A percentile compares a stretch with the other conserved stretches of the same genome.
These are phyloP conservation scores for Volucella inanis DNA, from an alignment of 2,888 invertebrate genomes.

Conservation along the genomic window DNA sequence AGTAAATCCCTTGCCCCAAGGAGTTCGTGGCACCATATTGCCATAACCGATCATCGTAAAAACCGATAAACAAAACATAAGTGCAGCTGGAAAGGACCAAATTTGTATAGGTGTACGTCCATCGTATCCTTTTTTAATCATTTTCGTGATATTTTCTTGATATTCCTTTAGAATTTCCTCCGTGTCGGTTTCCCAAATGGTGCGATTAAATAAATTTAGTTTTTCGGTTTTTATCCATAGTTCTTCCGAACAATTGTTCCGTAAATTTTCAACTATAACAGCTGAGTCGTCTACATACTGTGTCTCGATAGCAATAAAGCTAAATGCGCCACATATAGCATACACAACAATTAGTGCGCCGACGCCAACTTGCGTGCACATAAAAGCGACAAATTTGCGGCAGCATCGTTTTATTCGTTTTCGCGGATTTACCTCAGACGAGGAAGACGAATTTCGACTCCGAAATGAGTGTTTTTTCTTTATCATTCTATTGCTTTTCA, in stretches of 20 bases:
- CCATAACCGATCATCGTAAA: conserved; percentile 97
- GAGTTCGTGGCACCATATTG: conserved; percentile 91
- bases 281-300: conserved; percentile 84
- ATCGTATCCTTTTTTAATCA: conserved; percentile 88
- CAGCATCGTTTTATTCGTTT: conserved; percentile 93
- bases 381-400: conserved; percentile 93
- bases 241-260: conserved; percentile 85
- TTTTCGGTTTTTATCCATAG: conserved; percentile 88
- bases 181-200: conserved; percentile 86
- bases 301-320: conserved; percentile 91
- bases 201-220: conserved; percentile 88
- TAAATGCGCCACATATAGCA: conserved; percentile 92
- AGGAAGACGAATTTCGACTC: conserved; percentile 86
- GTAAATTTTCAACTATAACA: conserved; percentile 84
- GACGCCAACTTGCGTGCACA: conserved; percentile 96
- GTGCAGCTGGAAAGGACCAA: conserved; percentile 94
- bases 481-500: conserved; percentile 43
- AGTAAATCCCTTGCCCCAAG: conserved; percentile 92
- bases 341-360: conserved; percentile 94
- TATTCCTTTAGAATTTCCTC: conserved; percentile 86
- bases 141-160: conserved; percentile 87
- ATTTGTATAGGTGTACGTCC: conserved; percentile 87
- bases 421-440: conserved; percentile 87
- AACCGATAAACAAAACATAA: conserved; percentile 94
- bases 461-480: conserved; percentile 85